phyloP scores from a whole-genome alignment of 2,797 vertebrate species.

The Pangasius mekongensis region DNA sequence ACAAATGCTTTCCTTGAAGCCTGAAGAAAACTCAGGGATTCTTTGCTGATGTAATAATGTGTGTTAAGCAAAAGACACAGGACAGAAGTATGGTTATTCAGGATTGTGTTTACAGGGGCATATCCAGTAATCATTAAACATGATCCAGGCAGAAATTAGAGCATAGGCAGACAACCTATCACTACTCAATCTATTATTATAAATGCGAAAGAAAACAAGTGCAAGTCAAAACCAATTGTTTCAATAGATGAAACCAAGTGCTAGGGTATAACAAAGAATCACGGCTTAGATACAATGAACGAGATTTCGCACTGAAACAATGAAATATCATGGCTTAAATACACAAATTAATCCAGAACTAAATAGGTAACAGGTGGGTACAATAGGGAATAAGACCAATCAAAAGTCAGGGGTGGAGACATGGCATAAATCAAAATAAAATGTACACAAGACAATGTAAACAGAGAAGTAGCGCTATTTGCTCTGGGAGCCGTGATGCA shows the following conservation, averaged over 20 bases:
- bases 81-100: neutral
- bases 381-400: neutral
- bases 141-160: neutral
- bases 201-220: neutral
- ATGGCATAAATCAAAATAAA: neutral
- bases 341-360: neutral
- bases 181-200: no score
- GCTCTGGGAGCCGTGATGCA: neutral
- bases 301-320: neutral
- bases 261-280: neutral
- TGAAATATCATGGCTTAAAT: neutral
- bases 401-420: neutral
- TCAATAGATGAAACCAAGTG: neutral
- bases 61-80: neutral
- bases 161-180: neutral
- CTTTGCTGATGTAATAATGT: neutral
- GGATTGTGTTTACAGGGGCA: neutral
- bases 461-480: neutral
- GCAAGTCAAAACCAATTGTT: neutral
- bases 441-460: neutral
- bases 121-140: neutral
- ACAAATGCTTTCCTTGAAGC: neutral
- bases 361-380: neutral
- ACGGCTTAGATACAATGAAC: neutral
- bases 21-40: neutral